Evolutionary conservation across 2,888 invertebrate species (phyloP).

Genomic region (Azorinus chamasolen): DNA sequence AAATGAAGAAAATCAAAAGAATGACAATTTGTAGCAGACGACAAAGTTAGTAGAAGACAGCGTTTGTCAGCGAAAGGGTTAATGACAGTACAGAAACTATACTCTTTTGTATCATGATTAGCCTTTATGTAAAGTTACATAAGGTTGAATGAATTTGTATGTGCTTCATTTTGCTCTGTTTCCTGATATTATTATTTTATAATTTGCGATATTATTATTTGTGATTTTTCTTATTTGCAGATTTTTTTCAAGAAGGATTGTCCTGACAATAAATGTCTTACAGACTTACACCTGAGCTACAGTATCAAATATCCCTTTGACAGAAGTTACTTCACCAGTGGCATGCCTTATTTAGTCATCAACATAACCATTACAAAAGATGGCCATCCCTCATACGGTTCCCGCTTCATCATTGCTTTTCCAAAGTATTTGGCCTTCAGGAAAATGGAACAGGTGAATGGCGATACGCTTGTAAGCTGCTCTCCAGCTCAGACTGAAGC

Average conservation of each 20-base stretch:
- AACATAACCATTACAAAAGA: constrained; percentile 66
- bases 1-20: no score
- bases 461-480: constrained; percentile 48
- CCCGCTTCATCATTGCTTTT: constrained; percentile 61
- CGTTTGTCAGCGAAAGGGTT: no score
- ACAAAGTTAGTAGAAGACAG: no score
- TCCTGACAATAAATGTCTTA: constrained; percentile 62
- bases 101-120: no score
- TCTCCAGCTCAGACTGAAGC: not conserved
- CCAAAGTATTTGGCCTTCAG: constrained; percentile 61
- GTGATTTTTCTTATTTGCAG: no score
- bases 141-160: no score
- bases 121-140: no score
- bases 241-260: constrained; percentile 68
- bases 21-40: no score
- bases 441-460: constrained; percentile 38
- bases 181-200: no score
- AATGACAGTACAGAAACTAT: no score
- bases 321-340: constrained; percentile 60
- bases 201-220: no score
- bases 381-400: constrained; percentile 72
- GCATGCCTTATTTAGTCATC: constrained; percentile 62
- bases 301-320: constrained; percentile 30
- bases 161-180: no score
- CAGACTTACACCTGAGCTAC: constrained; percentile 63